Evolutionary conservation across 2,797 vertebrate genomes (phyloP).

Genomic region (Sciaenops ocellatus): DNA sequence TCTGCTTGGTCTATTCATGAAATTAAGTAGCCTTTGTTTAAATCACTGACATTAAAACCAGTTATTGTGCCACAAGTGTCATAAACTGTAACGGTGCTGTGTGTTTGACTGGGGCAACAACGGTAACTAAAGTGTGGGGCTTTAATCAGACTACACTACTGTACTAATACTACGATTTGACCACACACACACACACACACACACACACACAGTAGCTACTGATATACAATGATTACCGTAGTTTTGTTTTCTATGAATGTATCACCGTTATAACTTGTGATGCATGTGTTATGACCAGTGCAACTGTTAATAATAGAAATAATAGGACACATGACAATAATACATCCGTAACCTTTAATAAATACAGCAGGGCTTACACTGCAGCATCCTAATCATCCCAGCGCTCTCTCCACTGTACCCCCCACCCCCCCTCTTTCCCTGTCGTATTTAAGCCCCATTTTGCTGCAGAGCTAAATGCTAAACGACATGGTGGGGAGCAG

Average conservation of each 20-base stretch:
- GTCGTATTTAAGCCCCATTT: constrained; percentile 23
- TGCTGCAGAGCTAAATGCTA: constrained; percentile 48
- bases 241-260: neutral
- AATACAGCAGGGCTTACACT: neutral
- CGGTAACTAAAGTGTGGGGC: neutral
- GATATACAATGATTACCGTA: neutral
- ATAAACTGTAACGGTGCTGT: no score
- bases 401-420: neutral
- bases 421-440: neutral
- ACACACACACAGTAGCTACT: no score
- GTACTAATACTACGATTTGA: neutral
- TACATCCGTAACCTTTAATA: constrained; percentile 9
- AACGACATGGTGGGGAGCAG: constrained; percentile 48
- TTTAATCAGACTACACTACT: no score
- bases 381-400: constrained; percentile 25
- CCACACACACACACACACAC: no score
- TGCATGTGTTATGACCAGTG: neutral
- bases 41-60: neutral
- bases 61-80: no score
- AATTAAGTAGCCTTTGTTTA: neutral
- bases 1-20: neutral
- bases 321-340: neutral
- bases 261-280: neutral
- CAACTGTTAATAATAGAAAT: neutral
- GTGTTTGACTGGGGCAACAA: neutral